Evolutionary conservation across 2,888 invertebrate species (phyloP), one percentile per base, ranked within the genome.

Genomic region (Eumacrocentrus americanus): DNA sequence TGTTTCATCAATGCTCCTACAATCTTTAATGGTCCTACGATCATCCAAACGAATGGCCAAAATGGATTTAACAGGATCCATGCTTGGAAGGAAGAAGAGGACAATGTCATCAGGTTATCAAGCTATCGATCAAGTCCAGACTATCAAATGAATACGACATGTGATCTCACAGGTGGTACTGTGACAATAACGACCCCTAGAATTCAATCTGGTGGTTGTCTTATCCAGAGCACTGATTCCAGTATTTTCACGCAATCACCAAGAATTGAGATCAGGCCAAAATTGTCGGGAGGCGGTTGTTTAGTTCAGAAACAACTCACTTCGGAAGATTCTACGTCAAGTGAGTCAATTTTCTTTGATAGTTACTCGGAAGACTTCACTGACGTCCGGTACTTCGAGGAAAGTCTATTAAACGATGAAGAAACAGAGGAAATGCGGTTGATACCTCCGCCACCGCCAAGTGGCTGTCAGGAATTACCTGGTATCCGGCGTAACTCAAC

Each of bases 401-500:
- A 29, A 18, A 14, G 34, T 16, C 25, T 40, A 11, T 29, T 51
- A n/a, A 48, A 5, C 14, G 35, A 48, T 23, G 37, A 60, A 4
- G 38, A 35, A 29, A 22, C 34, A 5, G 50, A 63, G 1, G 56
- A 59, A 37, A 64, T 61, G 44, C 40, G 61, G 9, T 34, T 68
- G 9, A 7, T 64, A 16, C 38, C 58, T 35, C 69, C 72, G 0
- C 40, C 61, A 46, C 70, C 73, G 0, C 78, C 77, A 0, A 77
- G 78, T 50, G 77, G 76, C 0, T 79, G 76, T 48, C 76, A 76
- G 55, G 79, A 79, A 25, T 58, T 80, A 2, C 77, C 80, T 0
- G 77, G 77, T 0, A 74, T 57, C 4, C 65, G 75, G 9, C 60
- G 65, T 1, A 56, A 53, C 23, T 50, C 50, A 3, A 12, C 20